Evolutionary conservation across 1,140 invertebrate genomes (phyloP), one percentile per base, ranked within the genome.

Genomic region (Asobara japonica): DNA sequence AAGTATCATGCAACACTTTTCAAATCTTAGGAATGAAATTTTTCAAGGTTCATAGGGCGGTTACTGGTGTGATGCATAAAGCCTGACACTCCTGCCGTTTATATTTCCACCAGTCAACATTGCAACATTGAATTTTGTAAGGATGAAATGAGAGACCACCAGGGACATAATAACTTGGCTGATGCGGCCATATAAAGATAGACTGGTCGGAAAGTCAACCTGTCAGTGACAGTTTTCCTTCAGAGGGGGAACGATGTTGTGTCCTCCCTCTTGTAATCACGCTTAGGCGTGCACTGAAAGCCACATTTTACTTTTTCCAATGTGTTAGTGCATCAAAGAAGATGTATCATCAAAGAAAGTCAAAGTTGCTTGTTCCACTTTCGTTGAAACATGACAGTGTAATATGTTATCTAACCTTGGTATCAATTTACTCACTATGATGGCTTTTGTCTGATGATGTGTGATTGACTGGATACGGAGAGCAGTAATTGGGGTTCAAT

Each of bases 201-300:
- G 79, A 80, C 79, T 45, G 51, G 60, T 60, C 61, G 76, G 72
- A 77, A 70, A 73, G 74, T 64, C 38, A 56, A 77, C 73, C 78
- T 83, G 82, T 70, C 65, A 66, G 60, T 83, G 82, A 83, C 82
- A 83, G 82, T 69, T 74, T 79, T 78, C 74, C 77, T 79, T 80
- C 77, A 56, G 74, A 75, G 74, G 79, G 69, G 75, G 78, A 38
- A 48, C 30, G 67, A 56, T 25, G 56, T 33, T 4, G 16, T 69
- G 51, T 22, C 27, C 65, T 60, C 60, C 65, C 33, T 69, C 61
- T 18, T 65, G 38, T 69, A 69, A 69, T 69, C 61, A 75, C 65
- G 56, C 61, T 66, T 72, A 56, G 18, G 51, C 51, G 18, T 56
- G 51, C 51, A 56, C 51, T 56, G 51, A 25, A 25, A 20, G 20